Percentiles rank a stretch among this genome's conserved stretches.
These are phyloP conservation scores for Branchinecta lynchi DNA, from an alignment of 1,140 invertebrate species.

Conservation along the genomic window DNA sequence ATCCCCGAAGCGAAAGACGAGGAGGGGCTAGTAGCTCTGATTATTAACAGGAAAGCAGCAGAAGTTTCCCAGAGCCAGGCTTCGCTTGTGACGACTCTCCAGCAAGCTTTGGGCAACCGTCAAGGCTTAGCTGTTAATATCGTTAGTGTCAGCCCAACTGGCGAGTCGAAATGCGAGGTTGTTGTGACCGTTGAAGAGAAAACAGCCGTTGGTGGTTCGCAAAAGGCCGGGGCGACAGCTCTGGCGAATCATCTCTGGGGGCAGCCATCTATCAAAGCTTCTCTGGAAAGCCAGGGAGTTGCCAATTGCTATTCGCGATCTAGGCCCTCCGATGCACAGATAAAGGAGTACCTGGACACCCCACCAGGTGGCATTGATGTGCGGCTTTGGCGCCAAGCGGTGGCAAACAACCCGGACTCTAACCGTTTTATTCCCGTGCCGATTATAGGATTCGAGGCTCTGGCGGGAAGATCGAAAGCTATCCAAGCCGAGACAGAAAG, in stretches of 20 bases:
- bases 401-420: constrained; percentile 74
- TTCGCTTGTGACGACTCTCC: constrained; percentile 48
- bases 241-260: constrained; percentile 18
- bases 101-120: constrained; percentile 52
- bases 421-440: constrained; percentile 53
- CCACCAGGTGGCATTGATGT: constrained; percentile 59
- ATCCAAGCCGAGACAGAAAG: constrained; percentile 53
- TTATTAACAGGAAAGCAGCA: constrained; percentile 59
- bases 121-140: constrained; percentile 61
- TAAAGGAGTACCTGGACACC: constrained; percentile 75
- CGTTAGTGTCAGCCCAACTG: constrained; percentile 52
- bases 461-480: constrained; percentile 14
- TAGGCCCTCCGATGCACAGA: constrained; percentile 36
- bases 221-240: constrained; percentile 17
- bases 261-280: constrained; percentile 14
- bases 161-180: constrained; percentile 59
- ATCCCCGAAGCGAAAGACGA: constrained; percentile 67
- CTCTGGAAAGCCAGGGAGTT: constrained; percentile 15
- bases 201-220: constrained; percentile 18
- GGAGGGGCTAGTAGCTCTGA: constrained; percentile 65
- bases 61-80: constrained; percentile 57
- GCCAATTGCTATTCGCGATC: constrained; percentile 19
- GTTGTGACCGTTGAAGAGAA: constrained; percentile 40
- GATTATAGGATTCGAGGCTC: constrained; percentile 62
- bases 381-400: constrained; percentile 73